Percentiles rank a stretch among this genome's conserved stretches.
phyloP scores from a whole-genome alignment of 2,113 vertebrate species.

The Sorex fumeus region DNA sequence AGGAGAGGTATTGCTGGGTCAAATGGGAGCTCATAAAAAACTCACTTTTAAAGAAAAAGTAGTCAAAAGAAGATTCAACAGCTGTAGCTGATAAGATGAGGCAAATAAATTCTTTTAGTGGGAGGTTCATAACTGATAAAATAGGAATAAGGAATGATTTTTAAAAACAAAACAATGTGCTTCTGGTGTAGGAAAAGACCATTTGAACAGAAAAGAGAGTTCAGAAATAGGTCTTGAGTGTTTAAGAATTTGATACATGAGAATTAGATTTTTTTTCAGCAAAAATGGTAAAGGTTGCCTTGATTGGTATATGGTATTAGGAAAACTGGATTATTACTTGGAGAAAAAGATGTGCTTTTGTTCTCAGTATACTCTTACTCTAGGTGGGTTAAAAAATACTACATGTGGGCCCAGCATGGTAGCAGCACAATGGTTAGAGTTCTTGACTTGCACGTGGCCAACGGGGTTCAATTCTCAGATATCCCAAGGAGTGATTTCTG shows the following conservation, averaged over 20 bases:
- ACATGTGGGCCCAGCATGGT: too few species aligned
- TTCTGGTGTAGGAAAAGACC: background rate
- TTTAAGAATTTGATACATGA: background rate
- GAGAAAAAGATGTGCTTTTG: background rate
- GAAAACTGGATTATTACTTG: background rate
- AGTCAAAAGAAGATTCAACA: background rate
- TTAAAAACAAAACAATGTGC: too few species aligned
- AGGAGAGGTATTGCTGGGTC: too few species aligned
- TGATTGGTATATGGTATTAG: background rate
- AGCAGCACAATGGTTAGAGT: too few species aligned
- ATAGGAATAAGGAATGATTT: background rate
- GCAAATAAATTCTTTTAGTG: background rate
- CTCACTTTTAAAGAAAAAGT: background rate
- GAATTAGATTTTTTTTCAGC: background rate
- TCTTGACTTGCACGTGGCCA: too few species aligned
- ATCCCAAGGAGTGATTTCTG: too few species aligned
- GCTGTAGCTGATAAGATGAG: background rate
- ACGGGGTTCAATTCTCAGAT: too few species aligned
- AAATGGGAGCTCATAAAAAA: too few species aligned
- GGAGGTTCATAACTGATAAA: background rate
- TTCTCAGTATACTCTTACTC: background rate
- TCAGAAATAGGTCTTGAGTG: background rate
- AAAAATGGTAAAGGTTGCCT: background rate
- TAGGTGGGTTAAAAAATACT: background rate
- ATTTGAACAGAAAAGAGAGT: background rate